Evolutionary conservation across 1,140 invertebrate genomes (phyloP).

Genomic region (Steinernema feltiae): DNA sequence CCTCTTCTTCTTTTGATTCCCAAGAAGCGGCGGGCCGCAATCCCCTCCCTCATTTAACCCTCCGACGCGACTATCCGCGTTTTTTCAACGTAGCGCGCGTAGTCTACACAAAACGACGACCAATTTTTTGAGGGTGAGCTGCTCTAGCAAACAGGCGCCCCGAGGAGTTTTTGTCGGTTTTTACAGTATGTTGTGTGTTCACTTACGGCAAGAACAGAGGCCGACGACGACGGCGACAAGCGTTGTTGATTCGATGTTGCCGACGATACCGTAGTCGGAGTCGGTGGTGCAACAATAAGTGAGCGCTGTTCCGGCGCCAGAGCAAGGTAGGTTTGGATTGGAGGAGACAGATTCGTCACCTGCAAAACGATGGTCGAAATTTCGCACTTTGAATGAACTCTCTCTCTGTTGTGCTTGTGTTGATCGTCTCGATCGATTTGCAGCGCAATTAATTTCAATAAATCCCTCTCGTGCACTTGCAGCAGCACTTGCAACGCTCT

Average conservation of each 20-base stretch:
- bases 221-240: not conserved
- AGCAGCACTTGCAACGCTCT: too few species aligned
- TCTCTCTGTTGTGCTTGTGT: too few species aligned
- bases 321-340: not conserved
- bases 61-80: not conserved
- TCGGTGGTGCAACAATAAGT: not conserved
- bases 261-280: not conserved
- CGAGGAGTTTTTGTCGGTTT: not conserved
- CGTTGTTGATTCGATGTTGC: not conserved
- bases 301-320: not conserved
- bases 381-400: not conserved
- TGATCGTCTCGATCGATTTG: too few species aligned
- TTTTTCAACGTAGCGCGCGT: not conserved
- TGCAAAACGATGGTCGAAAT: not conserved
- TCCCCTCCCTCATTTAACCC: not conserved
- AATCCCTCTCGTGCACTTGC: too few species aligned
- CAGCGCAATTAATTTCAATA: too few species aligned
- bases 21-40: not conserved
- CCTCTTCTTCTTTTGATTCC: not conserved
- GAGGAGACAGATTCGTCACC: not conserved
- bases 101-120: not conserved
- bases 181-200: not conserved
- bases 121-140: not conserved
- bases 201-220: constrained; percentile 1
- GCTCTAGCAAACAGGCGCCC: not conserved